These are phyloP conservation scores for Athalia rosae DNA, from an alignment of 2,888 invertebrate genomes.

Conservation along the genomic window DNA sequence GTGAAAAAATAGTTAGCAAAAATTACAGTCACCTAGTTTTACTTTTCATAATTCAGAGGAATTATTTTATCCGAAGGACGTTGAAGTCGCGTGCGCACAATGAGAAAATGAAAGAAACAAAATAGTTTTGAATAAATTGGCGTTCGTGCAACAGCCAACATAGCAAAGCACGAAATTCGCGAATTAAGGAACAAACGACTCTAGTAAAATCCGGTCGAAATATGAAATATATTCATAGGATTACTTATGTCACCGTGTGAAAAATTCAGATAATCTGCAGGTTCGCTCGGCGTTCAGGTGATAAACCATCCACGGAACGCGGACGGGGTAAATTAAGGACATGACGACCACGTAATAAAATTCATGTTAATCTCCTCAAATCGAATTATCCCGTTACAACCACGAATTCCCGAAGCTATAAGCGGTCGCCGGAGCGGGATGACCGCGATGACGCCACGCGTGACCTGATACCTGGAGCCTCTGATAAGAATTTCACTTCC, in stretches of 20 bases:
- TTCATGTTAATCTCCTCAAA: background rate
- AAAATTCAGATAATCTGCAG: background rate
- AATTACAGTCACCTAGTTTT: no score
- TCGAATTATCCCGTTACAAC: constrained; percentile 11
- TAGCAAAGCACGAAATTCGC: background rate
- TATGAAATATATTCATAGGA: no score
- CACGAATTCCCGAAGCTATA: constrained; percentile 31
- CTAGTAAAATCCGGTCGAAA: background rate
- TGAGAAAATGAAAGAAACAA: no score
- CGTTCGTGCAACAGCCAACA: no score
- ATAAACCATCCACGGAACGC: no score
- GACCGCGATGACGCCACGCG: constrained; percentile 15
- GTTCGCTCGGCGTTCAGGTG: no score
- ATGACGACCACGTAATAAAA: constrained; percentile 1
- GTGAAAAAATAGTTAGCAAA: no score
- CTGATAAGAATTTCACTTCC: background rate
- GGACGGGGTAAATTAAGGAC: background rate
- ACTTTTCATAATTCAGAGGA: no score
- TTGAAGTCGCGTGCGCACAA: no score
- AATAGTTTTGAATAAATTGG: no score
- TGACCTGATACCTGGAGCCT: constrained; percentile 24
- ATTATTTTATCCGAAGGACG: no score
- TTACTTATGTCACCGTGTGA: background rate
- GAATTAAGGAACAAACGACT: constrained; percentile 18
- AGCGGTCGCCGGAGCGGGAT: background rate